Conservation (phyloP, 2,113 vertebrate species). For the Protobothrops mucrosquamatus region DNA sequence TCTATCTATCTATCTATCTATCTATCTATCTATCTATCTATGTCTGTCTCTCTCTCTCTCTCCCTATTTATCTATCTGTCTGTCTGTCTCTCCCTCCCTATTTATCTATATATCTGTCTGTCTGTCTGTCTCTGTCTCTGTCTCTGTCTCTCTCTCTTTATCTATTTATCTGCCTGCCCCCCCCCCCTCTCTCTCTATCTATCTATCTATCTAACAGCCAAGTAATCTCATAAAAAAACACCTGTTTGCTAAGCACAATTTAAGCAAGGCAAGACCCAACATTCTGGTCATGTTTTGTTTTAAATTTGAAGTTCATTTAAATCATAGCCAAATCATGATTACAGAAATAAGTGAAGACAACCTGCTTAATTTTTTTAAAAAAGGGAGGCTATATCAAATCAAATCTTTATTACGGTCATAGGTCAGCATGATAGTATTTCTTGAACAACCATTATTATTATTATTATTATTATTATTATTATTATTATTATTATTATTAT, state of each 20-base stretch:
- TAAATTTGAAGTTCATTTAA: background rate
- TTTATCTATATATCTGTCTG: no score
- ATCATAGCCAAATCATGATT: background rate
- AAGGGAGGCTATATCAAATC: background rate
- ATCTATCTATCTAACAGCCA: background rate
- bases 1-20: background rate
- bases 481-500: no score
- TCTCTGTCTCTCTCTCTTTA: background rate
- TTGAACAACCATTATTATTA: background rate
- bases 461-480: no score
- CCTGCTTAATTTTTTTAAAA: background rate
- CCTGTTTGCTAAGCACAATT: background rate
- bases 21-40: background rate
- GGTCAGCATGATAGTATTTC: background rate
- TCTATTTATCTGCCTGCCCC: background rate
- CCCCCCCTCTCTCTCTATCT: no score
- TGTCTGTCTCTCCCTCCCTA: background rate
- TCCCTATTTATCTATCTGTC: no score
- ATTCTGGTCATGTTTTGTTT: background rate
- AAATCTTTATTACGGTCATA: background rate
- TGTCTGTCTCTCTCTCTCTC: no score
- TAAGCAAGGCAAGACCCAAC: background rate
- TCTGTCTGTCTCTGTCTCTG: background rate
- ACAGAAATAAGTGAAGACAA: background rate
- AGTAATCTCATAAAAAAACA: background rate